These are phyloP conservation scores for Calameuta filiformis DNA, from an alignment of 2,888 invertebrate genomes.

Conservation along the genomic window DNA sequence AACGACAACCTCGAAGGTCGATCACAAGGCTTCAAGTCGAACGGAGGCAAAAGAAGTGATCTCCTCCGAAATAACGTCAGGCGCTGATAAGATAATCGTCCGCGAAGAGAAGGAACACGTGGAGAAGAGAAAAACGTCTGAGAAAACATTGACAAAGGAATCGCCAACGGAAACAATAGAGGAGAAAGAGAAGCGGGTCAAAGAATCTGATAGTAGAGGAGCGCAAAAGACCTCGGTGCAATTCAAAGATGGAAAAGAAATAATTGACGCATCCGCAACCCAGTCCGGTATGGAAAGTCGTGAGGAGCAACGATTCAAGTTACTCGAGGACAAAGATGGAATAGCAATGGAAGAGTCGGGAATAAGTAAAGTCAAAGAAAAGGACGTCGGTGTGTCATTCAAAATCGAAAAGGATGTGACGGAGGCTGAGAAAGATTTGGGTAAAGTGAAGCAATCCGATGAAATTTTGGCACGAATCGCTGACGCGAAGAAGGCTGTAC, in stretches of 20 bases:
- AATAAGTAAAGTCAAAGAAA: conserved; percentile 37
- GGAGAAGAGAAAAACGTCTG: conserved; percentile 46
- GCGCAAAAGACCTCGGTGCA: conserved; percentile 48
- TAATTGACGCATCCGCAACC: conserved; percentile 50
- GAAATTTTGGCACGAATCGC: conserved; percentile 2
- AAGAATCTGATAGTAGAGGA: conserved; percentile 42
- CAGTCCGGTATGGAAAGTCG: conserved; percentile 39
- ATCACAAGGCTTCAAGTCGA: conserved; percentile 46
- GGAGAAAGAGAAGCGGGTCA: conserved; percentile 41
- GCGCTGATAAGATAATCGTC: conserved; percentile 46
- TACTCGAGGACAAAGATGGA: conserved; percentile 47
- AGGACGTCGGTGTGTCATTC: conserved; percentile 46
- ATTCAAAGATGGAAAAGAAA: conserved; percentile 44
- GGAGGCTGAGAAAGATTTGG: conserved; percentile 20
- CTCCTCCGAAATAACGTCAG: conserved; percentile 50
- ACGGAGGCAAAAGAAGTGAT: conserved; percentile 50
- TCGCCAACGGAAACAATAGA: conserved; percentile 47
- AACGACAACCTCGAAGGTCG: conserved; percentile 49
- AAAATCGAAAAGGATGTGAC: conserved; percentile 46
- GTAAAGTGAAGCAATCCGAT: not conserved
- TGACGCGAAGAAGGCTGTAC: conserved; percentile 32
- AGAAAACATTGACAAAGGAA: conserved; percentile 45
- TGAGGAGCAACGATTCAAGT: conserved; percentile 36
- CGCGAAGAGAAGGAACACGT: conserved; percentile 52
- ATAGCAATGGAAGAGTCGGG: conserved; percentile 42